Base-by-base conservation (phyloP, 2,113 vertebrate genomes). In the Amblyopsis rosae region DNA sequence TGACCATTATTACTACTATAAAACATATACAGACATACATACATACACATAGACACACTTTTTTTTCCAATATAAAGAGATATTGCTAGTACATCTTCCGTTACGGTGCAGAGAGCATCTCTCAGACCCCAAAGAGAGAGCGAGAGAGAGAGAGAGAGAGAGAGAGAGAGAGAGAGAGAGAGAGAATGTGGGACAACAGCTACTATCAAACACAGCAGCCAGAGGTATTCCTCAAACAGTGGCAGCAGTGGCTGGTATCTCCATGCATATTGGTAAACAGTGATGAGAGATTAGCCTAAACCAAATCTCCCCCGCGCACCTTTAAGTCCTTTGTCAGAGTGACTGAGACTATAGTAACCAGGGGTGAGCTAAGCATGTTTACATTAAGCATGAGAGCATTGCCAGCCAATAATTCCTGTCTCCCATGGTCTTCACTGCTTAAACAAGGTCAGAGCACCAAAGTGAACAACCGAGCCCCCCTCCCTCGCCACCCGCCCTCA, bases 181-280 rank as follows among this genome's bases (percentile, higher is more conserved):
- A 69, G 81, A 76, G 77, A 75, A 76, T 69, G 47, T 59, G 80
- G 76, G 84, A 84, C 82, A 88, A 63, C 53, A 62, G 62, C 73
- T 68, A 69, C 65, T 77, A 88, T 92, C 89, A 86, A 88, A 92
- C 90, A 79, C 7, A 86, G 73, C 59, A 57, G 83, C 83, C 82
- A 67, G 75, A 89, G 86, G 90, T 89, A 92, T 92, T 93, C 87
- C 89, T 91, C 87, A 90, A 71, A 82, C 86, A 82, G 87, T 82
- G 75, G 83, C 79, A 86, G 79, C 81, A 85, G 79, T 46, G 65
- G 74, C 58, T 85, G 88, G 90, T 91, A 89, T 81, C 72, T 67
- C 74, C 72, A 82, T 92, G 87, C 89, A 91, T 91, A 89, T 92
- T 90, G 89, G 83, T 90, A 91, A 92, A 90, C 79, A 87, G 79